A percentile compares a stretch with the other conserved stretches of the same genome.
Evolutionary conservation across 2,797 vertebrate species (phyloP).

Genomic region (Chrysocyon brachyurus): DNA sequence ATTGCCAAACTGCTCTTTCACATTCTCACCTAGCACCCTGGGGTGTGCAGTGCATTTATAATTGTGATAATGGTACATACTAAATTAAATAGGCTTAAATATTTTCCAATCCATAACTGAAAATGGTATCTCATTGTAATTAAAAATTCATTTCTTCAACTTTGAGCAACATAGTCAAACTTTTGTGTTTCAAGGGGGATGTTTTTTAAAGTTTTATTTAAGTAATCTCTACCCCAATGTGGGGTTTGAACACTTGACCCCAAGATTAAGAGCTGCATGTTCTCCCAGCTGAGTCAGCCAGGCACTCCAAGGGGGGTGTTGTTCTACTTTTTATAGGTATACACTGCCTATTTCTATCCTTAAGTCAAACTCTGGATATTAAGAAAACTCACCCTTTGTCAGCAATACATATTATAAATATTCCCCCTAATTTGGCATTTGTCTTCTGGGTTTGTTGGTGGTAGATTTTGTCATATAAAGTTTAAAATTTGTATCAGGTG

Average conservation of each 20-base stretch:
- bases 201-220: not conserved
- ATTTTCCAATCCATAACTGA: not conserved
- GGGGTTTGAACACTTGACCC: not conserved
- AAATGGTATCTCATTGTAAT: not conserved
- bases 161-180: not conserved
- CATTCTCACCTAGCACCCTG: rapidly evolving
- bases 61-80: not conserved
- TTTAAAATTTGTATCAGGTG: not conserved
- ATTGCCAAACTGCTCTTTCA: not conserved
- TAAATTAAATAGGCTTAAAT: not conserved
- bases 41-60: not conserved
- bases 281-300: not conserved
- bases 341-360: not conserved
- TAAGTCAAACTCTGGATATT: not conserved
- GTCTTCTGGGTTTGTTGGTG: not conserved
- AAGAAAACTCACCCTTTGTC: not conserved
- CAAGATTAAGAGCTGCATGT: not conserved
- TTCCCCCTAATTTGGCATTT: not conserved
- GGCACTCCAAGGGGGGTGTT: not conserved
- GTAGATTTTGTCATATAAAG: not conserved
- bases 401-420: not conserved
- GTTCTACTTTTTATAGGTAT: not conserved
- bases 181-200: not conserved
- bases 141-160: slow-evolving; percentile 19
- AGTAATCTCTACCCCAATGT: not conserved